Percentiles rank a stretch among this genome's conserved stretches.
Evolutionary conservation across 2,113 vertebrate genomes (phyloP).

Genomic region (Excalfactoria chinensis): DNA sequence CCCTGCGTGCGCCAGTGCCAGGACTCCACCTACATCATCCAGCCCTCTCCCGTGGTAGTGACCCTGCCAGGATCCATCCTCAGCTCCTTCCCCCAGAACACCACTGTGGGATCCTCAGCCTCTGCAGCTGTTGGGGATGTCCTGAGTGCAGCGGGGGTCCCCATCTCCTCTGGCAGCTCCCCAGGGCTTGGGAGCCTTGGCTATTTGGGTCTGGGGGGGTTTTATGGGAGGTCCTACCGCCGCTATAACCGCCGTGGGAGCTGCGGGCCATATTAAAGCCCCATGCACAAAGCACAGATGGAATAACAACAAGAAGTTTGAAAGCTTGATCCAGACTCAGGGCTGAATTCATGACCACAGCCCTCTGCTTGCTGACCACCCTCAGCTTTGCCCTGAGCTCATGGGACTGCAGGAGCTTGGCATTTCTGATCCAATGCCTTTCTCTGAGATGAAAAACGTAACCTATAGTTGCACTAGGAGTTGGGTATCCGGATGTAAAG

Average conservation of each 20-base stretch:
- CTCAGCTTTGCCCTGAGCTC: not conserved
- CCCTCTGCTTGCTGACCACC: not conserved
- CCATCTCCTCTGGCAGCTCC: not conserved
- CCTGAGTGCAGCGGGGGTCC: not conserved
- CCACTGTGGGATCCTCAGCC: slow-evolving; percentile 27
- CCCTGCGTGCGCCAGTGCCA: slow-evolving; percentile 42
- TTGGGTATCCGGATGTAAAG: not conserved
- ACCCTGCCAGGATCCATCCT: slow-evolving; percentile 44
- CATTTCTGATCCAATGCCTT: not conserved
- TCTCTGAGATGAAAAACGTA: not conserved
- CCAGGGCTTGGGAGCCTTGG: not conserved
- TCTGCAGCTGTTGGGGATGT: slow-evolving; percentile 29
- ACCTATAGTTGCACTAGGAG: not conserved
- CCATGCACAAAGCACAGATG: not conserved
- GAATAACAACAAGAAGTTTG: not conserved
- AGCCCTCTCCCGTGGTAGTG: slow-evolving; percentile 8
- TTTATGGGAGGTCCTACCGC: slow-evolving; percentile 5
- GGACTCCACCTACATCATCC: slow-evolving; percentile 18
- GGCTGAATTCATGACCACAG: not conserved
- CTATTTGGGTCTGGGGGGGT: not conserved
- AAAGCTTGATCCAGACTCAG: not conserved
- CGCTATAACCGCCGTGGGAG: slow-evolving; percentile 21
- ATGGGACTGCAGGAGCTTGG: not conserved
- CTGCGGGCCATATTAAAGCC: not conserved
- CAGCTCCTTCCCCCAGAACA: slow-evolving; percentile 51